Conservation (phyloP, 1,140 invertebrate genomes). For the Leucophenga varia region DNA sequence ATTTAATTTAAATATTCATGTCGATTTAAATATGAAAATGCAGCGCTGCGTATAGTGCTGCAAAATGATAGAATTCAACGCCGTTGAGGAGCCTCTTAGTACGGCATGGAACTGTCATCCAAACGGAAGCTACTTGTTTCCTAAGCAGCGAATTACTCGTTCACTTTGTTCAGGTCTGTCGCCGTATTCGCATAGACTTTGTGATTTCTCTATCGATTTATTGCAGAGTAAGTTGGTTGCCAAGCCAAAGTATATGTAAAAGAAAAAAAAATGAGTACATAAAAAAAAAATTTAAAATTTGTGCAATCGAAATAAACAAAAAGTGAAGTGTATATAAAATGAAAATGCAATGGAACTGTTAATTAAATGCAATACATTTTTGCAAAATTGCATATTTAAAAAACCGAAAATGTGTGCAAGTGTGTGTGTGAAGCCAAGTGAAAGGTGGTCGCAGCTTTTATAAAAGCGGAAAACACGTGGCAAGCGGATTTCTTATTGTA, state of each 20-base stretch:
- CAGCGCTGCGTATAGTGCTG: no score
- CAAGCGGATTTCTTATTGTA: conserved; percentile 8
- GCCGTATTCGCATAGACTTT: conserved; percentile 49
- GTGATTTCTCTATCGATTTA: conserved; percentile 55
- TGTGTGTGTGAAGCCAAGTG: conserved; percentile 33
- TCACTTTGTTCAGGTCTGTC: conserved; percentile 56
- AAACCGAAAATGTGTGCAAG: conserved; percentile 18
- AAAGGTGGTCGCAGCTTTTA: conserved; percentile 36
- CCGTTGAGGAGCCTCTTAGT: no score
- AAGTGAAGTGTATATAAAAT: conserved; percentile 21
- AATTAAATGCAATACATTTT: conserved; percentile 14
- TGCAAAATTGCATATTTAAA: conserved; percentile 7
- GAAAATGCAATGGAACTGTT: conserved; percentile 35
- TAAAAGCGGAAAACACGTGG: conserved; percentile 34
- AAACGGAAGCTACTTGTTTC: conserved; percentile 30
- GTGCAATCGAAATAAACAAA: conserved; percentile 24
- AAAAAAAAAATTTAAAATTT: conserved; percentile 13
- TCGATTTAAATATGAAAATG: no score
- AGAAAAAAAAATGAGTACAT: conserved; percentile 7
- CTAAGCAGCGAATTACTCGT: conserved; percentile 33
- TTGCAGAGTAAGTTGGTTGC: conserved; percentile 50
- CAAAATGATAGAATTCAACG: no score
- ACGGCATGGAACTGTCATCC: no score
- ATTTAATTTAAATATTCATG: no score
- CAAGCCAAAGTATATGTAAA: conserved; percentile 17